Evolutionary conservation across 2,888 invertebrate genomes (phyloP).

Genomic region (Drosophila acutilabella): DNA sequence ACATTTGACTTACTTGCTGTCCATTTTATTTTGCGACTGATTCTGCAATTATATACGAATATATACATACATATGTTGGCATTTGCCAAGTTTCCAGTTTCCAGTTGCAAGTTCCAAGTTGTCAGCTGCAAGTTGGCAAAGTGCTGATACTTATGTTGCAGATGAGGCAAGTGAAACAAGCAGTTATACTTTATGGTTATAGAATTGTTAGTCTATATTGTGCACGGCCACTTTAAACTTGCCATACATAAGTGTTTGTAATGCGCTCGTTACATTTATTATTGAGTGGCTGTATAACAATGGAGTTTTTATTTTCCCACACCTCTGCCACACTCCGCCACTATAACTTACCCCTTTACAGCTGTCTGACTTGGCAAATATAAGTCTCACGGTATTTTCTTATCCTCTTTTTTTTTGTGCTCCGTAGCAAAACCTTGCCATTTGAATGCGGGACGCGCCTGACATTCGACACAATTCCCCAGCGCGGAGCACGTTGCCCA

Average conservation of each 20-base stretch:
- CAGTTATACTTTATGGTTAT: conserved; percentile 42
- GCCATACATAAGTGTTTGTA: conserved; percentile 74
- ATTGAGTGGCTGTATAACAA: conserved; percentile 70
- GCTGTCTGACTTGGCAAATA: conserved; percentile 39
- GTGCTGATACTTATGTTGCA: conserved; percentile 18
- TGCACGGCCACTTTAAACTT: conserved; percentile 67
- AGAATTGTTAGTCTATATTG: conserved; percentile 16
- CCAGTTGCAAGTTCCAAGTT: conserved; percentile 16
- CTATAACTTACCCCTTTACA: conserved; percentile 16
- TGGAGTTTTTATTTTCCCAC: conserved; percentile 27
- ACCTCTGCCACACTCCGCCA: not conserved
- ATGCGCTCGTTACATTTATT: conserved; percentile 77
- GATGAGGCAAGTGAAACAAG: conserved; percentile 30
- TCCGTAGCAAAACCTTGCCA: conserved; percentile 30
- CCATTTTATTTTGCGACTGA: conserved; percentile 74
- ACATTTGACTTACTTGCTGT: conserved; percentile 73
- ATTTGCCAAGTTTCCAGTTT: conserved; percentile 29
- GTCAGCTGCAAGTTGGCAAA: conserved; percentile 38
- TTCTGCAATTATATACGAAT: conserved; percentile 68
- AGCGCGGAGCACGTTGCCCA: conserved; percentile 59
- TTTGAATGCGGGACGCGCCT: conserved; percentile 67
- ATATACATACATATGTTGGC: conserved; percentile 23
- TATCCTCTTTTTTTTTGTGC: not conserved
- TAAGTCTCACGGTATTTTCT: conserved; percentile 37
- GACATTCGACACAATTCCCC: conserved; percentile 70